phyloP scores from a whole-genome alignment of 2,797 vertebrate genomes.

The Enoplosus armatus region DNA sequence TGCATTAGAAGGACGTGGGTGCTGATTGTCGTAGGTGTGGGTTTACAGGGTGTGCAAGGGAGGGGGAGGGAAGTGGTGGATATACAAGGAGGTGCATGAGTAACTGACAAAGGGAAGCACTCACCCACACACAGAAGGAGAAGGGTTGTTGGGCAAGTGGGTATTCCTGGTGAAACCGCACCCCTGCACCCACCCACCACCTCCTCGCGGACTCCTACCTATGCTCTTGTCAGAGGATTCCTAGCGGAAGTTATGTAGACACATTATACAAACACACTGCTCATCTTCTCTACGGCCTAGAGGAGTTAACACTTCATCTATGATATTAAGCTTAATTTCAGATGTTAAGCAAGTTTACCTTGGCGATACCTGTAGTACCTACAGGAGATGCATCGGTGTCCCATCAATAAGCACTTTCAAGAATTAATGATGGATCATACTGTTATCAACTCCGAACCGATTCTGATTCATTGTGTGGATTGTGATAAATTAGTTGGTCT shows the following conservation, averaged over 20 bases:
- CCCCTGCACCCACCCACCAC: slow-evolving; percentile 76
- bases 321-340: slow-evolving; percentile 23
- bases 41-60: slow-evolving; percentile 78
- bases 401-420: slow-evolving; percentile 9
- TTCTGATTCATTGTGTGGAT: slow-evolving; percentile 34
- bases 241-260: slow-evolving; percentile 74
- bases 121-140: slow-evolving; percentile 83
- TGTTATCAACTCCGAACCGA: slow-evolving; percentile 1
- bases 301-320: slow-evolving; percentile 30
- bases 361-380: background rate
- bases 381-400: background rate
- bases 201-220: slow-evolving; percentile 80
- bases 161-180: slow-evolving; percentile 85
- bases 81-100: slow-evolving; percentile 82
- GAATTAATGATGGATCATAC: slow-evolving; percentile 6
- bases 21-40: slow-evolving; percentile 87
- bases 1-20: slow-evolving; percentile 85
- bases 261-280: slow-evolving; percentile 60
- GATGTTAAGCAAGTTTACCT: slow-evolving; percentile 35
- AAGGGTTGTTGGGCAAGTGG: slow-evolving; percentile 84
- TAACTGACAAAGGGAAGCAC: slow-evolving; percentile 88
- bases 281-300: slow-evolving; percentile 49
- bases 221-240: slow-evolving; percentile 80
- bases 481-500: slow-evolving; percentile 15
- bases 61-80: slow-evolving; percentile 72